A percentile compares a stretch with the other conserved stretches of the same genome.
Evolutionary conservation across 2,888 invertebrate genomes (phyloP).

Genomic region (Stenoptilia bipunctidactyla): DNA sequence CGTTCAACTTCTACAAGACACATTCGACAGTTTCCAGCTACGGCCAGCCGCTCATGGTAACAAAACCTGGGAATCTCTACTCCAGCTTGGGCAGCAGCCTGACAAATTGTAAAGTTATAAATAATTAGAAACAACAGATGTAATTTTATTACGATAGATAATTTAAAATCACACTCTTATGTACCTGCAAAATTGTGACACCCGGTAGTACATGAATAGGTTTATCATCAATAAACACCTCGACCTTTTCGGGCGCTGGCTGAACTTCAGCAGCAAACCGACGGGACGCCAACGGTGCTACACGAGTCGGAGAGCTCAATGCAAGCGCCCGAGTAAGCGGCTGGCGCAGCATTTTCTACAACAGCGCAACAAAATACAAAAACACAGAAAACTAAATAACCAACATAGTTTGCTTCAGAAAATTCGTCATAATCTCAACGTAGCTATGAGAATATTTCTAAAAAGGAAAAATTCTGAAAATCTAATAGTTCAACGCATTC

Average conservation of each 20-base stretch:
- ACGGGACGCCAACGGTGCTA: constrained; percentile 48
- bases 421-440: no score
- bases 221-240: constrained; percentile 98
- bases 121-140: background rate
- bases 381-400: no score
- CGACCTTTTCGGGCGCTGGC: constrained; percentile 81
- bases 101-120: constrained; percentile 12
- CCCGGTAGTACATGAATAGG: constrained; percentile 95
- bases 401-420: no score
- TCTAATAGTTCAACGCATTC: no score
- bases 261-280: constrained; percentile 60
- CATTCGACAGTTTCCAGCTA: constrained; percentile 99
- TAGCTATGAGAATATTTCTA: no score
- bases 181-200: constrained; percentile 95
- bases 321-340: constrained; percentile 78
- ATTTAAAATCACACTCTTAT: no score
- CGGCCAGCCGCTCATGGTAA: constrained; percentile 97
- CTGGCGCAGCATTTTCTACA: constrained; percentile 80
- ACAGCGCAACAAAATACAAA: background rate
- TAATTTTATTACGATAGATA: no score
- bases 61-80: constrained; percentile 99
- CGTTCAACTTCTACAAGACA: constrained; percentile 99
- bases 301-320: constrained; percentile 49
- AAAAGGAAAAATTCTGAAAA: constrained; percentile 6
- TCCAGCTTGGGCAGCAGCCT: constrained; percentile 95